Evolutionary conservation across 2,113 vertebrate species (phyloP), one percentile per base, ranked within the genome.

Genomic region (Zosterops lateralis): DNA sequence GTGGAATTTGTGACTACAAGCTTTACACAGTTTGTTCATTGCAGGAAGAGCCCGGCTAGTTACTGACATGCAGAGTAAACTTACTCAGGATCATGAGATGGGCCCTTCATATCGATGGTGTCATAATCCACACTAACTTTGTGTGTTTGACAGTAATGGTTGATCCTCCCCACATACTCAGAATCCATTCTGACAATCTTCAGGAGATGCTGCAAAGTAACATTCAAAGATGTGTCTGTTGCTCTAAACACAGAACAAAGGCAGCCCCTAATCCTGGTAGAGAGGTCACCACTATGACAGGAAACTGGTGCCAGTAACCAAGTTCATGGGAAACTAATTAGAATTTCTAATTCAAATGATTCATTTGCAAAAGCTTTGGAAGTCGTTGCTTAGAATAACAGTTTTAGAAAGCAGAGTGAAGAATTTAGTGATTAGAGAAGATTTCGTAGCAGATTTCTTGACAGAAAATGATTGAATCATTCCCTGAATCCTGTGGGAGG

Each of bases 21-120:
- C 58, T 84, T 61, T 61, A 74, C 4, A 1, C 20, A 10, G 14
- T 51, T 44, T 4, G 2, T 10, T 50, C 31, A 28, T 2, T 12
- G 13, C 11, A 54, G 21, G 9, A 76, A 54, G 58, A 42, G 21
- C 25, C 42, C 32, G 3, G 16, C 17, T 12, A 26, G 15, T 48
- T 54, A 67, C 6, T 24, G 38, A 38, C 9, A 47, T 1, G 4
- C 17, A 45, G 1, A 67, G 45, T 20, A 28, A 96, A 96, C 95
- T 97, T 97, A 98, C 98, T 54, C 42, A 26, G 21, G 81, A 28
- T 94, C 28, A 36, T 98, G 97, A 58, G 93, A 1, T 10, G 89
- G 97, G 71, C 97, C 98, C 0, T 3, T 44, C 29, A 0, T 1
- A 1, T 0, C 0, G 5, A 90, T 2, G 2, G 75, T 21, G 1